phyloP scores from a whole-genome alignment of 2,113 vertebrate genomes.

The Cavia aperea region DNA sequence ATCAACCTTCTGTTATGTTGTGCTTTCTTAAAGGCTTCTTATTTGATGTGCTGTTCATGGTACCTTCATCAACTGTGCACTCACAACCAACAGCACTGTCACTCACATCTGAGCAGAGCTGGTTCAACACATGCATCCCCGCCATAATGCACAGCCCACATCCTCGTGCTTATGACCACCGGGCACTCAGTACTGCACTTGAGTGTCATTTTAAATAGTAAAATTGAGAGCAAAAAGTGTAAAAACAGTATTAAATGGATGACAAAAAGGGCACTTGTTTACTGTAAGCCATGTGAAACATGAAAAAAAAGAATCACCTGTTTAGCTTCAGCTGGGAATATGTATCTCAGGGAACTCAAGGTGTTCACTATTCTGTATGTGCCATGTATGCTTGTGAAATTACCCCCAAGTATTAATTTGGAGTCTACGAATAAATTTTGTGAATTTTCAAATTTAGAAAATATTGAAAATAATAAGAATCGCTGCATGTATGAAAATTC shows the following conservation, averaged over 20 bases:
- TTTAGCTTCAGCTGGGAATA: not conserved
- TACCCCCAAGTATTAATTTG: not conserved
- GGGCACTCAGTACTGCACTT: not conserved
- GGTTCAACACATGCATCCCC: not conserved
- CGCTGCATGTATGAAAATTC: not conserved
- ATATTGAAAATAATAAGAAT: not conserved
- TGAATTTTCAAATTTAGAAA: conserved; percentile 8
- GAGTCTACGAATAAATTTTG: not conserved
- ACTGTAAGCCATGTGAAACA: not conserved
- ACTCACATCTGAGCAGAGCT: not conserved
- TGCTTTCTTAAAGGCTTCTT: conserved; percentile 13
- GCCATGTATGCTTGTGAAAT: not conserved
- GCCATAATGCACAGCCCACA: not conserved
- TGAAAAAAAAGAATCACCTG: not conserved
- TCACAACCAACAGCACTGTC: not conserved
- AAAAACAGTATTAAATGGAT: not conserved
- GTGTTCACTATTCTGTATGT: not conserved
- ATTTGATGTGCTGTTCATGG: not conserved
- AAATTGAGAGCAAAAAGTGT: not conserved
- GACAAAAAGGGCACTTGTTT: not conserved
- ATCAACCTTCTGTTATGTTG: not conserved
- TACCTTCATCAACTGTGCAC: not conserved
- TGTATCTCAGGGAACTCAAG: not conserved
- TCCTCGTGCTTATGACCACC: not conserved
- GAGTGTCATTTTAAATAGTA: not conserved